phyloP scores from a whole-genome alignment of 2,113 vertebrate genomes.

The Actenoides hombroni region DNA sequence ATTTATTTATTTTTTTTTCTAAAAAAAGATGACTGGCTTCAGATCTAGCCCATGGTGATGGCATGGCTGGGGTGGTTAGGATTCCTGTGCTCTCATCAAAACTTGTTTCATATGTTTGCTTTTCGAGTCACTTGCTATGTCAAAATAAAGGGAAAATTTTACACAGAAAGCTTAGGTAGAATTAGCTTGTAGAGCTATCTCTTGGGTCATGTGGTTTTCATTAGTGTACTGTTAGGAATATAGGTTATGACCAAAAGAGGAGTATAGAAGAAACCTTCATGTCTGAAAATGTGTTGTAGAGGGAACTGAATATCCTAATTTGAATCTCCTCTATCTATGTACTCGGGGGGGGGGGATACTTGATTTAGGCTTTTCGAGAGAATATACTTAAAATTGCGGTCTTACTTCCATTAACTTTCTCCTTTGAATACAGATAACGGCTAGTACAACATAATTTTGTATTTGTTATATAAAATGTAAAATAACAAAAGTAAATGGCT shows the following conservation, averaged over 20 bases:
- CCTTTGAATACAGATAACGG: constrained; percentile 40
- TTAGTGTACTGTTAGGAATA: constrained; percentile 34
- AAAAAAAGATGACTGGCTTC: neutral
- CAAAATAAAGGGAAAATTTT: neutral
- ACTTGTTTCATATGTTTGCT: neutral
- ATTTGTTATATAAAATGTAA: neutral
- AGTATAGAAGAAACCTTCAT: constrained; percentile 16
- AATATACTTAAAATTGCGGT: constrained; percentile 19
- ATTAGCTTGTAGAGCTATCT: neutral
- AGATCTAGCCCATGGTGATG: rapidly evolving
- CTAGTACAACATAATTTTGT: constrained; percentile 33
- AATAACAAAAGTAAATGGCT: neutral
- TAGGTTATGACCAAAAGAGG: neutral
- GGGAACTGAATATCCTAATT: neutral
- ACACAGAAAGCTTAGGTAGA: neutral
- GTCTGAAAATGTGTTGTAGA: constrained; percentile 29
- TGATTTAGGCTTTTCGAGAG: constrained; percentile 21
- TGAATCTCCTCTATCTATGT: neutral
- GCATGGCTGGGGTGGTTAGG: neutral
- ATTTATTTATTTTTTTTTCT: neutral
- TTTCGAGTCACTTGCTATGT: neutral
- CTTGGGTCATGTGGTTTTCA: neutral
- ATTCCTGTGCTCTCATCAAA: neutral
- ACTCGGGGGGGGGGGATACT: neutral
- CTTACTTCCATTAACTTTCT: constrained; percentile 31